Evolutionary conservation across 2,888 invertebrate species (phyloP).

Genomic region (Dryobota labecula): DNA sequence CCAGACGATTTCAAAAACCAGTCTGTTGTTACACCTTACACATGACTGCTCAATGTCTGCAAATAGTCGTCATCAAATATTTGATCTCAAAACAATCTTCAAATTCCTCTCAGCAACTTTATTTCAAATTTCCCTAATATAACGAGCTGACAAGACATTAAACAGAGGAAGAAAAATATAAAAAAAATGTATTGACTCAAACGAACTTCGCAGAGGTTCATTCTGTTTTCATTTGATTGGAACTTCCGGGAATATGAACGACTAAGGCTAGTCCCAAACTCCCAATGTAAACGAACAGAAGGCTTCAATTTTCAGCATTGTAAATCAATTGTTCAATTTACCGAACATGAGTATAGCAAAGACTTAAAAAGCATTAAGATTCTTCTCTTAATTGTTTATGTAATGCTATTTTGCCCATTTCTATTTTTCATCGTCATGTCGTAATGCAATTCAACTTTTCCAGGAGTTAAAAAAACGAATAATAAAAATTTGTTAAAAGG

Average conservation of each 20-base stretch:
- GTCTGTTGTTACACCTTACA: not conserved
- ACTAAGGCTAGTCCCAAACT: constrained; percentile 16
- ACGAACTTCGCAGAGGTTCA: constrained; percentile 13
- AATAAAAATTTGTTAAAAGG: not conserved
- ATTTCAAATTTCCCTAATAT: constrained; percentile 21
- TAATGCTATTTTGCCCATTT: constrained; percentile 6
- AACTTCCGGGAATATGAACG: constrained; percentile 42
- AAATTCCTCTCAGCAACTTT: constrained; percentile 6
- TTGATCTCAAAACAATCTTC: constrained; percentile 14
- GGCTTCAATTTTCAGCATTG: constrained; percentile 24
- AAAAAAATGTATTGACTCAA: constrained; percentile 36
- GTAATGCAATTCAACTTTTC: not conserved
- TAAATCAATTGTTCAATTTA: constrained; percentile 41
- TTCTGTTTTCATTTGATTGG: constrained; percentile 38
- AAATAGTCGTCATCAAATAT: constrained; percentile 5
- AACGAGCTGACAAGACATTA: constrained; percentile 32
- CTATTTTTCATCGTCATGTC: not conserved
- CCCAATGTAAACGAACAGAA: constrained; percentile 23
- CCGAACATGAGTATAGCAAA: constrained; percentile 16
- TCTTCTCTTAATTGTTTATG: constrained; percentile 17
- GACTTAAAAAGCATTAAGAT: constrained; percentile 12
- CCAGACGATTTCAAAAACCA: not conserved
- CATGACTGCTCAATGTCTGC: not conserved
- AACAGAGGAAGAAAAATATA: constrained; percentile 42
- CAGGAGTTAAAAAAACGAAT: not conserved